phyloP scores from a whole-genome alignment of 2,888 invertebrate genomes.

The Meliscaeva auricollis region DNA sequence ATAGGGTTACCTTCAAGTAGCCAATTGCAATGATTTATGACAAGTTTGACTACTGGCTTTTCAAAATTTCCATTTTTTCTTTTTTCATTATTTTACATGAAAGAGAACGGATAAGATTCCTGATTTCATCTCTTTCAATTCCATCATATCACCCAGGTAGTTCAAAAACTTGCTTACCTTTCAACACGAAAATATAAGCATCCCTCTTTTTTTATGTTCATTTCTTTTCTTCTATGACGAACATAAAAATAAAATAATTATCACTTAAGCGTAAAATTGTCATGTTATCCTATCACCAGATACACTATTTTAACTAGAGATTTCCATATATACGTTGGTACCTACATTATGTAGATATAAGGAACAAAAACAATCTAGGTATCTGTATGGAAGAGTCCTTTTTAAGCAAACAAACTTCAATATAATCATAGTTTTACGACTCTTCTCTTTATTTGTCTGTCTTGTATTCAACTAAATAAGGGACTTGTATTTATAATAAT shows the following conservation, averaged over 20 bases:
- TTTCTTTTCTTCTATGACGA: constrained; percentile 28
- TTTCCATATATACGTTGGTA: too few relatives aligned
- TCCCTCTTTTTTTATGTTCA: constrained; percentile 26
- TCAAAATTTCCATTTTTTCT: constrained; percentile 28
- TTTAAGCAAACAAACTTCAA: constrained; percentile 36
- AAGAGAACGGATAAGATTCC: too few relatives aligned
- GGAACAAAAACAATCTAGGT: background rate
- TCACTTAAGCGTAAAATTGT: constrained; percentile 82
- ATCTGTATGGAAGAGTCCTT: background rate
- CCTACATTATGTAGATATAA: background rate
- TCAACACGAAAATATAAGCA: too few relatives aligned
- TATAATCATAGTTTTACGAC: constrained; percentile 69
- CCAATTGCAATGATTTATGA: constrained; percentile 79
- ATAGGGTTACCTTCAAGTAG: constrained; percentile 47
- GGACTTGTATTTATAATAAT: constrained; percentile 46
- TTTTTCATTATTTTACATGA: too few relatives aligned
- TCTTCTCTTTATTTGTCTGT: background rate
- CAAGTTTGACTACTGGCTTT: constrained; percentile 81
- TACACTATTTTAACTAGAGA: constrained; percentile 10
- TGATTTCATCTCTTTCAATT: too few relatives aligned
- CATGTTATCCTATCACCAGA: constrained; percentile 77
- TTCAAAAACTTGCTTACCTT: constrained; percentile 16
- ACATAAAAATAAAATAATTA: constrained; percentile 82
- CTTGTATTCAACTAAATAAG: constrained; percentile 2
- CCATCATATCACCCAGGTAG: constrained; percentile 37